phyloP scores from a whole-genome alignment of 53 echinoderm and acorn worm species.

The Henricia sp. region DNA sequence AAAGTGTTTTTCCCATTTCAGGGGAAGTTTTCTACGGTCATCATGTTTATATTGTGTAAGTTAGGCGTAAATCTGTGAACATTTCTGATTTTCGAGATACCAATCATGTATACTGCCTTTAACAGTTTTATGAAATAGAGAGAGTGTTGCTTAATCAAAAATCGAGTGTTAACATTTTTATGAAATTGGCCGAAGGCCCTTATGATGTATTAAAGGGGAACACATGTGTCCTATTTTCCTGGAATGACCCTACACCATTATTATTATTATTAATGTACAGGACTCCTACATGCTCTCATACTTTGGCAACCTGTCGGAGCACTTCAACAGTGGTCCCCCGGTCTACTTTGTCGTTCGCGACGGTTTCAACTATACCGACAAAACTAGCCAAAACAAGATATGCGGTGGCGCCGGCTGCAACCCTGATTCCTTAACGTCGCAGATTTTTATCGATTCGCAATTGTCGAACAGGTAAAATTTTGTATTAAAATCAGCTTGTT shows the following conservation, averaged over 20 bases:
- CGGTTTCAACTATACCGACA: conserved; percentile 77
- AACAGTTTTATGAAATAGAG: no score
- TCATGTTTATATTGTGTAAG: no score
- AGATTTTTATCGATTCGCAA: conserved; percentile 84
- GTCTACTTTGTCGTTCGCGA: conserved; percentile 93
- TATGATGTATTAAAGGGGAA: no score
- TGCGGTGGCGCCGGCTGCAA: conserved; percentile 91
- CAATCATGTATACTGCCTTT: no score
- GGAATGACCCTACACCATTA: background rate
- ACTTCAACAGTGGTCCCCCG: conserved; percentile 87
- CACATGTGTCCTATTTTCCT: background rate
- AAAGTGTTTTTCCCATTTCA: no score
- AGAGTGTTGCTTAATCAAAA: background rate
- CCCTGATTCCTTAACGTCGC: conserved; percentile 83
- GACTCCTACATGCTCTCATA: conserved; percentile 95
- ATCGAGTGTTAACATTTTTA: no score
- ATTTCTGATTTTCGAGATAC: no score
- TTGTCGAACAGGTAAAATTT: conserved; percentile 33
- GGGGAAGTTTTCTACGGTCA: no score
- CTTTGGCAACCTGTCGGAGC: conserved; percentile 70
- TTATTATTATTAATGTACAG: conserved; percentile 28
- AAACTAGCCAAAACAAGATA: conserved; percentile 79
- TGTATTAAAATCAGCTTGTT: no score
- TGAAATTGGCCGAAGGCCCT: no score
- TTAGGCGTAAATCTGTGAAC: no score